Evolutionary conservation across 2,797 vertebrate species (phyloP).

Genomic region (Gadopsis bispinosus): DNA sequence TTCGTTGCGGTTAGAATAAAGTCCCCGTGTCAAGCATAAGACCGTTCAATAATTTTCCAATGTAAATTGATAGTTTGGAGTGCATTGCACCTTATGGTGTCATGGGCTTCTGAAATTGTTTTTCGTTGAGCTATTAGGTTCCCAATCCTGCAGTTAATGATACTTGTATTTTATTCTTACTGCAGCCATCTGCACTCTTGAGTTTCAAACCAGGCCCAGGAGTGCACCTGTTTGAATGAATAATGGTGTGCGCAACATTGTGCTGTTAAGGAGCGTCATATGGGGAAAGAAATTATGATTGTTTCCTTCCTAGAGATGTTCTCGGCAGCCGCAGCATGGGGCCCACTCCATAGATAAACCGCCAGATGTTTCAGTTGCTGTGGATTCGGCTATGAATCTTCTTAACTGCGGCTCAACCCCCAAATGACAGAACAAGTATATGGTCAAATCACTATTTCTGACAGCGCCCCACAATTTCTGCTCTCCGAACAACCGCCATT

Average conservation of each 20-base stretch:
- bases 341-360: conserved; percentile 58
- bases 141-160: conserved; percentile 65
- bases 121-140: conserved; percentile 64
- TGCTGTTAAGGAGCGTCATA: conserved; percentile 60
- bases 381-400: conserved; percentile 63
- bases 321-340: conserved; percentile 54
- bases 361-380: conserved; percentile 60
- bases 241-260: conserved; percentile 49
- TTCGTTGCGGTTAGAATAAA: conserved; percentile 74
- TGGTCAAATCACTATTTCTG: conserved; percentile 72
- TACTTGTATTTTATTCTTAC: conserved; percentile 66
- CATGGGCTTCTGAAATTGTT: conserved; percentile 62
- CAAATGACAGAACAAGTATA: conserved; percentile 59
- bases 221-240: conserved; percentile 72
- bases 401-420: conserved; percentile 63
- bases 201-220: conserved; percentile 49
- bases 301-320: conserved; percentile 64
- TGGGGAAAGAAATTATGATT: conserved; percentile 69
- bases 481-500: conserved; percentile 56
- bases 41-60: conserved; percentile 68
- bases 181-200: conserved; percentile 54
- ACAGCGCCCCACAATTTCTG: conserved; percentile 64
- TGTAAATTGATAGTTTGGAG: conserved; percentile 74
- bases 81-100: conserved; percentile 51
- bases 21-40: conserved; percentile 63